phyloP scores from a whole-genome alignment of 1,140 invertebrate genomes.

The Globodera rostochiensis region DNA sequence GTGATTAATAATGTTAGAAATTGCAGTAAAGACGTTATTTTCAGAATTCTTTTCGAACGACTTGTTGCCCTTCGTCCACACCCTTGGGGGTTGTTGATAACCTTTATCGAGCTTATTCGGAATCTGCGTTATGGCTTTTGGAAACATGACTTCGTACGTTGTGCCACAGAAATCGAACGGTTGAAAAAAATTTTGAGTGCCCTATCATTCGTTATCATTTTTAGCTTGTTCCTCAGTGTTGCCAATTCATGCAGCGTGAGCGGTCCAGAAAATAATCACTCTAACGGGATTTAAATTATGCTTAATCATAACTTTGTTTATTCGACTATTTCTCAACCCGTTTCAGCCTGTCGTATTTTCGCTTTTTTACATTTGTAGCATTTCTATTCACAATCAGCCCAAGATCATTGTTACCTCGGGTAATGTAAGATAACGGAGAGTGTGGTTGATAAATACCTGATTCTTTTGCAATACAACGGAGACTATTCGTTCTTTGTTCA shows the following conservation, averaged over 20 bases:
- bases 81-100: conserved; percentile 97
- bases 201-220: conserved; percentile 16
- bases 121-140: conserved; percentile 99
- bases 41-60: conserved; percentile 87
- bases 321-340: neutral
- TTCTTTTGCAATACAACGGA: too few species aligned
- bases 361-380: neutral
- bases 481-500: neutral
- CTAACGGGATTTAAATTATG: conserved; percentile 26
- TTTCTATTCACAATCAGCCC: neutral
- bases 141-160: conserved; percentile 97
- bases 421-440: neutral
- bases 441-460: too few species aligned
- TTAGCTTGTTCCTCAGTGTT: conserved; percentile 43
- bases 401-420: neutral
- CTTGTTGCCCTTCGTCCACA: conserved; percentile 96
- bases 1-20: conserved; percentile 58
- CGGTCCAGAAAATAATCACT: neutral
- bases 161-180: conserved; percentile 80
- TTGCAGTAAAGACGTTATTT: conserved; percentile 5
- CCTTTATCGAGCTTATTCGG: conserved; percentile 98
- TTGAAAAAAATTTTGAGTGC: neutral
- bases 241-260: conserved; percentile 46
- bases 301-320: neutral
- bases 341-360: neutral